Conservation (phyloP, 2,113 vertebrate species). For the Arizona elegans region DNA sequence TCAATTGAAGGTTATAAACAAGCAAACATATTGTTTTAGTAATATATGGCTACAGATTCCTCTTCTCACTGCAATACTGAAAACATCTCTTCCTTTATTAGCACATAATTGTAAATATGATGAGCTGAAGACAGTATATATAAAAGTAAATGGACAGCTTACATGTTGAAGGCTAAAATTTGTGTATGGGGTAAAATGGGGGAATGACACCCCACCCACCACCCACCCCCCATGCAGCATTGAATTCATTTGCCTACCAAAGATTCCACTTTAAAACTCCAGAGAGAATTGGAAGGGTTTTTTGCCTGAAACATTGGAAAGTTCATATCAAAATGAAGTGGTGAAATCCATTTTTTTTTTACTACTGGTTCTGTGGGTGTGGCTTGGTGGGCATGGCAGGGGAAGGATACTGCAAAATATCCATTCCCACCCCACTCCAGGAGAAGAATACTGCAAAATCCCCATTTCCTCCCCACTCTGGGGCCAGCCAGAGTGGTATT, state of each 20-base stretch:
- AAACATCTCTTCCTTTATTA: not conserved
- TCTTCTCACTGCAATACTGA: not conserved
- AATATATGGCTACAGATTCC: not conserved
- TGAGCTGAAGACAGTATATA: not conserved
- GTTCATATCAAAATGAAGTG: not conserved
- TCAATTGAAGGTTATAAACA: no score
- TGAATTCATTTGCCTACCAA: not conserved
- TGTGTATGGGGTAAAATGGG: not conserved
- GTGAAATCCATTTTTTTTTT: no score
- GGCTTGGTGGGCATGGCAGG: no score
- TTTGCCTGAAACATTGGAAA: not conserved
- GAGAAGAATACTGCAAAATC: no score
- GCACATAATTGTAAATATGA: not conserved
- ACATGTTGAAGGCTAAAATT: not conserved
- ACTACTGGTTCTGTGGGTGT: no score
- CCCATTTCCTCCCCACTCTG: no score
- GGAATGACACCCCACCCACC: no score
- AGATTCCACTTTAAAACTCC: not conserved
- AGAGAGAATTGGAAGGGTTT: not conserved
- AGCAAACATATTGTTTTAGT: no score
- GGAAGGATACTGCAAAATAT: no score
- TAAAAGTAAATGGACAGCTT: not conserved
- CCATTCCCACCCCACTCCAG: no score
- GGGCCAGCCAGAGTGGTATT: no score
- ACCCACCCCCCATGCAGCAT: not conserved